Evolutionary conservation across 2,797 vertebrate species (phyloP).

Genomic region (Apogon hyalosoma): DNA sequence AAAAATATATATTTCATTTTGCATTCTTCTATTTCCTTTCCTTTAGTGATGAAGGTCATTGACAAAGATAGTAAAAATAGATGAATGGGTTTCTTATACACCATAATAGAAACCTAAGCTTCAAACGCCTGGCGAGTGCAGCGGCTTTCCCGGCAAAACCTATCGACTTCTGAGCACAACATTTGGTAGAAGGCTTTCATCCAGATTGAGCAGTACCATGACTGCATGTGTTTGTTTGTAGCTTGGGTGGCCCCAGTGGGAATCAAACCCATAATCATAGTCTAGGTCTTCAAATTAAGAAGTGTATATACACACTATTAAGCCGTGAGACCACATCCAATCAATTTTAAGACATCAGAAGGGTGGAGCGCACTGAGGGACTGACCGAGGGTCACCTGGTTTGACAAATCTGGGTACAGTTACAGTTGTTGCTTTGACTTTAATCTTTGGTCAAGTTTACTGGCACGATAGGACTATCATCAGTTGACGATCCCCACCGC

Average conservation of each 20-base stretch:
- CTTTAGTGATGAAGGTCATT: slow-evolving; percentile 36
- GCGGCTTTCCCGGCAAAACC: slow-evolving; percentile 76
- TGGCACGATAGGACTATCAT: slow-evolving; percentile 26
- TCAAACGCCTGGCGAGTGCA: slow-evolving; percentile 64
- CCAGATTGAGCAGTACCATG: slow-evolving; percentile 52
- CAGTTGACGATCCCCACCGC: slow-evolving; percentile 18
- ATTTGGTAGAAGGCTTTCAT: slow-evolving; percentile 70
- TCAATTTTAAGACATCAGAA: slow-evolving; percentile 56
- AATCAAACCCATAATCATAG: slow-evolving; percentile 74
- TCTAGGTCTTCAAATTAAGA: slow-evolving; percentile 68
- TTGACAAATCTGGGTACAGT: slow-evolving; percentile 34
- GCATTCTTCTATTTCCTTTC: slow-evolving; percentile 33
- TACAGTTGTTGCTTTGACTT: slow-evolving; percentile 42
- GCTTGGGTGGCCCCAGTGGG: slow-evolving; percentile 73
- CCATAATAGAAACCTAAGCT: slow-evolving; percentile 74
- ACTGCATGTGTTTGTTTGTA: slow-evolving; percentile 73
- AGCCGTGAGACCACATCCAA: slow-evolving; percentile 62
- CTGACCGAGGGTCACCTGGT: slow-evolving; percentile 55
- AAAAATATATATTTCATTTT: neutral
- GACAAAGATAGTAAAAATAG: slow-evolving; percentile 73
- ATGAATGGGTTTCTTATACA: slow-evolving; percentile 66
- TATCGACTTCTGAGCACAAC: slow-evolving; percentile 63
- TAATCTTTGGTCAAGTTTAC: slow-evolving; percentile 34
- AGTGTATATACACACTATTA: slow-evolving; percentile 70
- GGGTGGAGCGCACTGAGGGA: slow-evolving; percentile 35